These are phyloP conservation scores for Cryptotis parvus DNA, from an alignment of 2,113 vertebrate species.

Conservation along the genomic window DNA sequence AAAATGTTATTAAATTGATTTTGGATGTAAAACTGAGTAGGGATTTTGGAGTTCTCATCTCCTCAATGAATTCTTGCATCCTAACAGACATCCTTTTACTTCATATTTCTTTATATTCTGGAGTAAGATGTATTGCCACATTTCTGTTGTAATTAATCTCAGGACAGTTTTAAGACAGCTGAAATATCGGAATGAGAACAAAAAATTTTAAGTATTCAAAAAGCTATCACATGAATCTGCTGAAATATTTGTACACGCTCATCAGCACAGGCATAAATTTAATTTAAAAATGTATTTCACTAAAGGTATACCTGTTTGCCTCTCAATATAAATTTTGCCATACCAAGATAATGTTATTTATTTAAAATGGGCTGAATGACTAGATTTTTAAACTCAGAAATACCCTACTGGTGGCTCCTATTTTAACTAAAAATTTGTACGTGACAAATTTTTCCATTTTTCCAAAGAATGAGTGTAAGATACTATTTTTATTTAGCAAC, in stretches of 20 bases:
- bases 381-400: too few relatives aligned
- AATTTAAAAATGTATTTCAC: not conserved
- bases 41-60: not conserved
- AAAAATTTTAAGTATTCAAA: not conserved
- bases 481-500: not conserved
- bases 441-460: not conserved
- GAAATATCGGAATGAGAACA: not conserved
- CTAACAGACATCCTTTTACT: not conserved
- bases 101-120: not conserved
- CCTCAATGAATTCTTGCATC: not conserved
- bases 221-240: conserved; percentile 1
- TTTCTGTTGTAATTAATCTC: conserved; percentile 17
- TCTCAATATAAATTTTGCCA: not conserved
- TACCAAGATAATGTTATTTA: too few relatives aligned
- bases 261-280: conserved; percentile 17
- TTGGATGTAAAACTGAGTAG: not conserved
- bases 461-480: not conserved
- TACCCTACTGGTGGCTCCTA: too few relatives aligned
- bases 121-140: not conserved
- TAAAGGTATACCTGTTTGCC: not conserved
- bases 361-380: too few relatives aligned
- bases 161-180: not conserved
- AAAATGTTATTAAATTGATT: not conserved
- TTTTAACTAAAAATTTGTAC: too few relatives aligned
- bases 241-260: not conserved